Conservation (phyloP, 2,888 invertebrate species). For the Platypus cylindrus region DNA sequence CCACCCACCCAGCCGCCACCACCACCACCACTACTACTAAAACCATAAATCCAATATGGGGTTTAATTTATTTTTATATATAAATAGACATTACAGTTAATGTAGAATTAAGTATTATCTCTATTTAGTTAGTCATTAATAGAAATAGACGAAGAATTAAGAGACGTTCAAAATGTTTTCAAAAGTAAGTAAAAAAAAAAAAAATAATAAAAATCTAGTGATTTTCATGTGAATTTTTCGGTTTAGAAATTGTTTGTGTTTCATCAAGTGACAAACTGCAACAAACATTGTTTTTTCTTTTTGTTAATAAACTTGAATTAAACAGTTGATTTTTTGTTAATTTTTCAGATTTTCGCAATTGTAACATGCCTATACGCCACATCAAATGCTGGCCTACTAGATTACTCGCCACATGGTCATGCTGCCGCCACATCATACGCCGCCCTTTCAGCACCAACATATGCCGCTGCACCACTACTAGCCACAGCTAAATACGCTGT, state of each 20-base stretch:
- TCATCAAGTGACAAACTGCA: too few species aligned
- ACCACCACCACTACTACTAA: too few species aligned
- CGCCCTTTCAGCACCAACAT: conserved; percentile 10
- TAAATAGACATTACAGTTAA: too few species aligned
- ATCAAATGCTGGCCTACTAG: conserved; percentile 10
- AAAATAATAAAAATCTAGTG: too few species aligned
- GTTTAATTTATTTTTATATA: too few species aligned
- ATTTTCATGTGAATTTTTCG: conserved; percentile 1
- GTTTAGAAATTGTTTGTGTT: neutral
- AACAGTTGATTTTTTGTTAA: neutral
- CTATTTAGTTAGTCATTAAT: too few species aligned
- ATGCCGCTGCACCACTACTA: conserved; percentile 16
- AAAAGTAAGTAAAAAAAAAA: conserved; percentile 14
- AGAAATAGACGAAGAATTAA: too few species aligned
- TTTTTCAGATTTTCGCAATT: conserved; percentile 15
- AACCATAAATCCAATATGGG: too few species aligned
- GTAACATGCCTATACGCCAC: conserved; percentile 13
- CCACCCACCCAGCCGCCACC: too few species aligned
- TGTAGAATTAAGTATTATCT: too few species aligned
- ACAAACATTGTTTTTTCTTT: too few species aligned
- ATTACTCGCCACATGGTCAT: conserved; percentile 10
- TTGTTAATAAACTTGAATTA: neutral
- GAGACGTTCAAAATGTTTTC: conserved; percentile 11
- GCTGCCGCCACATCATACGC: conserved; percentile 18
- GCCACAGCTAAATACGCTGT: conserved; percentile 17